Evolutionary conservation across 2,113 vertebrate genomes (phyloP).

Genomic region (Coptodon rendalli): DNA sequence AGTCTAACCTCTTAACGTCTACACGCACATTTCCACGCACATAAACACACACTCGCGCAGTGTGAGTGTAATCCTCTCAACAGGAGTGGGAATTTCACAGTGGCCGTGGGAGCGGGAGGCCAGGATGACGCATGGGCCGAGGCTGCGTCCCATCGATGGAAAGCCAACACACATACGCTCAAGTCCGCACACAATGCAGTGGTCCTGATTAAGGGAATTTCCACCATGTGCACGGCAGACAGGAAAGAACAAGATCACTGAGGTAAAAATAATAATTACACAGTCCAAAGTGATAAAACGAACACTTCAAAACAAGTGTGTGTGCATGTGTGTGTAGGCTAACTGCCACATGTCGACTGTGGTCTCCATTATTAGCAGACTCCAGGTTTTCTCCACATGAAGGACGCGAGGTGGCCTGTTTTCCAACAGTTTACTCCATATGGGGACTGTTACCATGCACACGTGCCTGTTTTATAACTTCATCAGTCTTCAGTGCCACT

Average conservation of each 20-base stretch:
- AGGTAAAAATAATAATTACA: constrained; percentile 58
- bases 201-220: constrained; percentile 54
- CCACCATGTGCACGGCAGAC: constrained; percentile 57
- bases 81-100: constrained; percentile 67
- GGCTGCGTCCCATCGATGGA: constrained; percentile 45
- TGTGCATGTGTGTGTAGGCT: constrained; percentile 25
- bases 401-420: constrained; percentile 17
- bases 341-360: constrained; percentile 41
- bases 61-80: constrained; percentile 59
- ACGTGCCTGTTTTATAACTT: constrained; percentile 23
- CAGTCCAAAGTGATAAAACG: constrained; percentile 49
- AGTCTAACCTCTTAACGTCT: neutral
- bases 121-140: constrained; percentile 53
- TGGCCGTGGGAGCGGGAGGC: constrained; percentile 52
- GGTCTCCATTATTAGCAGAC: constrained; percentile 40
- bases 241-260: constrained; percentile 52
- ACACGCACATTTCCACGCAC: neutral
- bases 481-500: constrained; percentile 39
- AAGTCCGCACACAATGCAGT: constrained; percentile 11
- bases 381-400: constrained; percentile 59
- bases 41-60: constrained; percentile 6
- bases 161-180: constrained; percentile 17
- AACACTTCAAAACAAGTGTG: constrained; percentile 51
- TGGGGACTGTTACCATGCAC: constrained; percentile 32
- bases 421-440: constrained; percentile 34